These are phyloP conservation scores for Anas bernieri DNA, from an alignment of 2,797 vertebrate genomes.

Conservation along the genomic window DNA sequence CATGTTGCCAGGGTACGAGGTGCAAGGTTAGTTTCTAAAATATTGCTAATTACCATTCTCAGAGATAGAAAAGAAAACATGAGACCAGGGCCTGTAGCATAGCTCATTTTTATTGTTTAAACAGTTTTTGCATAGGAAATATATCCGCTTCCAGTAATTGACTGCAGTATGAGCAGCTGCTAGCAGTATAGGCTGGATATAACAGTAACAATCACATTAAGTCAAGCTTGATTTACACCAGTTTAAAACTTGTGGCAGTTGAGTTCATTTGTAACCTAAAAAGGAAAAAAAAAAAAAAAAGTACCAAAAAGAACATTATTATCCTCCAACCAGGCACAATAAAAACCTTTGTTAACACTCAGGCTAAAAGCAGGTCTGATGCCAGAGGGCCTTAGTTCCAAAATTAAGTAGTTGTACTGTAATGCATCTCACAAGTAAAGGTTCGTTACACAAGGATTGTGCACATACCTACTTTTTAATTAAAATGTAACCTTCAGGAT, in stretches of 20 bases:
- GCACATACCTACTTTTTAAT: slow-evolving; percentile 84
- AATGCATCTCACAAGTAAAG: slow-evolving; percentile 90
- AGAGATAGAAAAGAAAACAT: slow-evolving; percentile 70
- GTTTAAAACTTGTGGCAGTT: slow-evolving; percentile 99
- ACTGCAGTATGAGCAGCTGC: slow-evolving; percentile 99
- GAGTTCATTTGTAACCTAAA: slow-evolving; percentile 92
- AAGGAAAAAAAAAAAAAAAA: slow-evolving; percentile 73
- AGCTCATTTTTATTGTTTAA: slow-evolving; percentile 99
- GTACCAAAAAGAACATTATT: slow-evolving; percentile 86
- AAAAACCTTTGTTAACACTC: slow-evolving; percentile 79
- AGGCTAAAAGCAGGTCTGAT: slow-evolving; percentile 71
- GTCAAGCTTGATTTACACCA: slow-evolving; percentile 99
- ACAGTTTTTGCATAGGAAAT: slow-evolving; percentile 99
- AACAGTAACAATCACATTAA: slow-evolving; percentile 99
- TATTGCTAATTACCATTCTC: not conserved
- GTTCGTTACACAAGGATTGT: slow-evolving; percentile 89
- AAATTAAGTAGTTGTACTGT: slow-evolving; percentile 86
- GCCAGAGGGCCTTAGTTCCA: slow-evolving; percentile 86
- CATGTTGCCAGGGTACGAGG: not conserved
- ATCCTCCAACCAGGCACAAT: slow-evolving; percentile 81
- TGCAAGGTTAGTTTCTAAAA: slow-evolving; percentile 31
- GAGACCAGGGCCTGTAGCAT: slow-evolving; percentile 90
- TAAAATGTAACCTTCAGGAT: slow-evolving; percentile 80
- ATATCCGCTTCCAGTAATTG: slow-evolving; percentile 99
- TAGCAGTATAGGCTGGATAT: slow-evolving; percentile 99